Evolutionary conservation across 2,797 vertebrate genomes (phyloP).

Genomic region (Scleropages formosus): DNA sequence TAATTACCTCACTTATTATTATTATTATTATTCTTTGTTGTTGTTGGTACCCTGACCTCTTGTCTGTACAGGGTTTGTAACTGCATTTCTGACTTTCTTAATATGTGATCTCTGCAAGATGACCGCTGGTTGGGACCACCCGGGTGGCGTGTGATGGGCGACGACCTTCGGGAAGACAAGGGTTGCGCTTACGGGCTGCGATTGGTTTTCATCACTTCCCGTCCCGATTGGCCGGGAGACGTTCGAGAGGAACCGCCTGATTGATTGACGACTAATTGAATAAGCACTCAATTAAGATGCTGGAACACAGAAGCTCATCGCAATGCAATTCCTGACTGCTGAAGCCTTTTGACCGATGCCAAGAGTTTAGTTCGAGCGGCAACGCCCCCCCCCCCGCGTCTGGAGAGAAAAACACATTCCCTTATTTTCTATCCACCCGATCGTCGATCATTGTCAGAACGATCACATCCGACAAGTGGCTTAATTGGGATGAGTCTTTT

Average conservation of each 20-base stretch:
- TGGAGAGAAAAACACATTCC: neutral
- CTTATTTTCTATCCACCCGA: constrained; percentile 22
- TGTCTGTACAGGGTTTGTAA: too few relatives aligned
- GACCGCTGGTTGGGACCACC: too few relatives aligned
- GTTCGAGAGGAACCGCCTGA: constrained; percentile 45
- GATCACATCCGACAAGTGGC: neutral
- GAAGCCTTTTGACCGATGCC: neutral
- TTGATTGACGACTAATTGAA: constrained; percentile 57
- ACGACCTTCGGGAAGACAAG: neutral
- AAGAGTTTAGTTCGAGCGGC: neutral
- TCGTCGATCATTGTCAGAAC: neutral
- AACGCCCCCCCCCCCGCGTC: too few relatives aligned
- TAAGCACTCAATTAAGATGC: constrained; percentile 56
- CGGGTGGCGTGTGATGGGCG: neutral
- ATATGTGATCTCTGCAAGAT: too few relatives aligned
- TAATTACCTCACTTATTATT: too few relatives aligned
- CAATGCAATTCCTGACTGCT: constrained; percentile 32
- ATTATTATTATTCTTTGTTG: too few relatives aligned
- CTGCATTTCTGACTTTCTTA: too few relatives aligned
- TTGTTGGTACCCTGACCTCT: too few relatives aligned
- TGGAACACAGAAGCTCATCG: constrained; percentile 39
- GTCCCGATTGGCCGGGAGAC: constrained; percentile 51
- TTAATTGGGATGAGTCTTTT: neutral
- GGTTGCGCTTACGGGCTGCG: too few relatives aligned
- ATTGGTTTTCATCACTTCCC: constrained; percentile 61